These are phyloP conservation scores for crab-eating macaque (Macaca fascicularis) DNA, from an alignment of 2,113 vertebrate genomes.

Conservation along the genomic window T2T-MFA8v1.1 NC_088379.1:48562501-48563000, in stretches of 20 bases:
- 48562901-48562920: not conserved
- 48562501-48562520: not conserved
- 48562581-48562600: not conserved
- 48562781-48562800: not conserved
- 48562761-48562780: not conserved
- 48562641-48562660: not conserved
- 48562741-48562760: not conserved
- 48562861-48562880: not conserved
- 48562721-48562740: not conserved
- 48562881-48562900: not conserved
- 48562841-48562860: not conserved
- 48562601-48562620: not conserved
- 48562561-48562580: not conserved
- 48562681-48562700: not conserved
- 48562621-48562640: not conserved
- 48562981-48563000: not conserved
- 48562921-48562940: not conserved
- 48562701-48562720: not conserved
- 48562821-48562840: not conserved
- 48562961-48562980: not conserved
- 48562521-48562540: not conserved
- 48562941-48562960: too few relatives aligned
- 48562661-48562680: not conserved
- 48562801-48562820: not conserved
- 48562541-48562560: not conserved